Base-by-base conservation (phyloP, 2,113 vertebrate species). In the Mystacornis crossleyi region DNA sequence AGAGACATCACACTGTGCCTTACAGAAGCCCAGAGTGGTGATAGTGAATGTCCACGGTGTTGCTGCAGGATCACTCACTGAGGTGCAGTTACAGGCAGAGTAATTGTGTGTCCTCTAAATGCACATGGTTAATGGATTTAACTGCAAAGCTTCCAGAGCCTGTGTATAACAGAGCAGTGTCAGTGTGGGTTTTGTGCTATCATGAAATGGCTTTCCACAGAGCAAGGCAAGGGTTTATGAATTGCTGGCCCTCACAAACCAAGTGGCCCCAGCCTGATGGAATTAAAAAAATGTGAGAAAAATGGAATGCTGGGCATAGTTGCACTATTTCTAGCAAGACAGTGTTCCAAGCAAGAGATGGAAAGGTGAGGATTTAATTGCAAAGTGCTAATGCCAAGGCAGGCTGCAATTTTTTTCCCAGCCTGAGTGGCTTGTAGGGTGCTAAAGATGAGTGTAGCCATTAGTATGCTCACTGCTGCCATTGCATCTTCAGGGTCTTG, bases 401-500 rank as follows among this genome's bases (percentile, higher is more conserved):
- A 81, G 33, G 51, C 60, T 64, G 55, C 60, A 55, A 18, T 48
- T 66, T 70, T 71, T 45, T 74, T 36, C 47, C 75, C 51, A 58
- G 55, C 28, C 55, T n/a, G 29, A 33, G 55, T 79, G 55, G 77
- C 81, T 81, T 64, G 10, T 23, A 50, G 81, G 64, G 71, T 62
- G 64, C 73, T 93, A 65, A 36, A 84, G 60, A 74, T n/a, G 8
- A 85, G 19, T 21, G 9, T 6, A 42, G 31, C 48, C 28, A 75
- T 94, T 93, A 87, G 69, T 48, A 64, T 86, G 31, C 26, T 69
- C 77, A 86, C 71, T 90, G 71, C 18, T 64, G 83, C n/a, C 11
- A 17, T 69, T 95, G 94, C 92, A 96, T 87, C 66, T 93, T 87
- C 61, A 57, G 73, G 70, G 85, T 94, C 93, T 89, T 2, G 1